A percentile compares a stretch with the other conserved stretches of the same genome.
Conservation (phyloP, 2,888 invertebrate species). For the Cyaniris semiargus region DNA sequence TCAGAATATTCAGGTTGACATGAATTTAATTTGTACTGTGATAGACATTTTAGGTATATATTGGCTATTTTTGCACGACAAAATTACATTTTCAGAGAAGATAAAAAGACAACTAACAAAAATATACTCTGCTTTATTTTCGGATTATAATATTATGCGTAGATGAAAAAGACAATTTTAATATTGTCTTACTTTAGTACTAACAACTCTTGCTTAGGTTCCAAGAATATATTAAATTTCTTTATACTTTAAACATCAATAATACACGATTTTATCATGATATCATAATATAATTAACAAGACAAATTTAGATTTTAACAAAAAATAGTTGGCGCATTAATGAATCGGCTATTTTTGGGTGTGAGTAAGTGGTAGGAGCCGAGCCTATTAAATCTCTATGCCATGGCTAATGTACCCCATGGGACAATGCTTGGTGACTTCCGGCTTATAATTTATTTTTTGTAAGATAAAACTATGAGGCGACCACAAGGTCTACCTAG, state of each 20-base stretch:
- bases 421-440: background rate
- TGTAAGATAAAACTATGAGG: background rate
- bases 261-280: background rate
- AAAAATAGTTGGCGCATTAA: background rate
- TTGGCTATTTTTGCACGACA: background rate
- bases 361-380: background rate
- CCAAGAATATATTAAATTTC: background rate
- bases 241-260: background rate
- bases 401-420: background rate
- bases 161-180: too few relatives aligned
- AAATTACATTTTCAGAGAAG: background rate
- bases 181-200: background rate
- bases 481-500: background rate
- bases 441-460: background rate
- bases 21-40: background rate
- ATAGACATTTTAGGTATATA: background rate
- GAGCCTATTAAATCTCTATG: constrained; percentile 9
- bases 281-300: background rate
- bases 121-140: too few relatives aligned
- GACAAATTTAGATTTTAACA: background rate
- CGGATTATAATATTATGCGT: too few relatives aligned
- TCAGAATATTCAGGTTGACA: background rate
- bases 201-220: background rate
- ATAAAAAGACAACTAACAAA: too few relatives aligned
- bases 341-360: constrained; percentile 11